phyloP scores from a whole-genome alignment of 1,140 invertebrate species.

The Macrotrachela quadricornifera region DNA sequence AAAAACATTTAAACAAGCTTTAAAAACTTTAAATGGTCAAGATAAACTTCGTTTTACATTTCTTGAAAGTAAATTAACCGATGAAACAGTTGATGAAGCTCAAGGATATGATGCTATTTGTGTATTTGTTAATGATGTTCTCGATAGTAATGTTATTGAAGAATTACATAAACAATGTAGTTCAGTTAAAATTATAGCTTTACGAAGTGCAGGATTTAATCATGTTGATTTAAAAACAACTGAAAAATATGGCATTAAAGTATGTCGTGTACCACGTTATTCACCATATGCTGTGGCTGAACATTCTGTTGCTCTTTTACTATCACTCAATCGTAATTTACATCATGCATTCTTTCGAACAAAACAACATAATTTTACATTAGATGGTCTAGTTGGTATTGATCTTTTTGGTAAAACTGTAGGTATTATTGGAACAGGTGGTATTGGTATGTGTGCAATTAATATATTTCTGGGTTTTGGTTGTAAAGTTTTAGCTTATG shows the following conservation, averaged over 20 bases:
- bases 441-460: not conserved
- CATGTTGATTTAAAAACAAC: not conserved
- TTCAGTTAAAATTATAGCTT: not conserved
- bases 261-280: not conserved
- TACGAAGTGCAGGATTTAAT: not conserved
- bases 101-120: not conserved
- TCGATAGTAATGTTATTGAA: not conserved
- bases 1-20: too few species aligned
- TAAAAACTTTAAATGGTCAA: not conserved
- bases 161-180: not conserved
- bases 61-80: not conserved
- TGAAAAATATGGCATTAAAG: not conserved
- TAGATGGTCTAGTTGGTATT: not conserved
- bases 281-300: not conserved
- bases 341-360: not conserved
- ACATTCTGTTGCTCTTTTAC: not conserved
- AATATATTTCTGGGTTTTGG: not conserved
- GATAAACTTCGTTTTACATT: not conserved
- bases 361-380: not conserved
- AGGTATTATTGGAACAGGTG: not conserved
- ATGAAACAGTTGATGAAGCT: not conserved
- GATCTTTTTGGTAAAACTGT: not conserved
- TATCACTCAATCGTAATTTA: not conserved
- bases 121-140: not conserved
- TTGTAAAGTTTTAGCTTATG: not conserved